These are phyloP conservation scores for Platycheirus rosarum DNA, from an alignment of 2,888 invertebrate genomes.

Conservation along the genomic window DNA sequence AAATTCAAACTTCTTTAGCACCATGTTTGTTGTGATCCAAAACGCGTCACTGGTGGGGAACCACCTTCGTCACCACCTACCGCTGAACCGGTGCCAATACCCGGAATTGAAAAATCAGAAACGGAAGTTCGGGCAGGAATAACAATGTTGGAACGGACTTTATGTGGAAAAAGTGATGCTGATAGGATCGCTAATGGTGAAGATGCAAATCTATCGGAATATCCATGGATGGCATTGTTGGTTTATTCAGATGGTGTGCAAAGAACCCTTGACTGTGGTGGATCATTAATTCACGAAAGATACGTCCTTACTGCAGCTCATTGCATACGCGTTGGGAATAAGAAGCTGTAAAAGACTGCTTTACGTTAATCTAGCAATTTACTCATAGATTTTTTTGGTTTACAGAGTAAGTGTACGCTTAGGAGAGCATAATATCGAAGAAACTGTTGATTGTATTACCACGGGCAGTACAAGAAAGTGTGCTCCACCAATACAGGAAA, in stretches of 20 bases:
- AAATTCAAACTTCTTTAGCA: conserved; percentile 23
- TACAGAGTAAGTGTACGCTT: conserved; percentile 78
- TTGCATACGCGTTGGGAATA: conserved; percentile 63
- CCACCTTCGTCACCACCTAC: not conserved
- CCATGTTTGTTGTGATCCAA: conserved; percentile 54
- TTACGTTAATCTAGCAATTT: not conserved
- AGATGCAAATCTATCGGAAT: conserved; percentile 85
- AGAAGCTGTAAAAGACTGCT: conserved; percentile 52
- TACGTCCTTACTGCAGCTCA: conserved; percentile 77
- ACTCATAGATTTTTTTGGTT: not conserved
- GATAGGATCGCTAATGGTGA: conserved; percentile 86
- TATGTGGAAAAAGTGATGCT: conserved; percentile 84
- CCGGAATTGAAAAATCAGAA: conserved; percentile 14
- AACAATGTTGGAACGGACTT: conserved; percentile 32
- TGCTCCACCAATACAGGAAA: conserved; percentile 81
- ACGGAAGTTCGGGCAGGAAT: conserved; percentile 39
- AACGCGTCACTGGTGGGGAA: conserved; percentile 15
- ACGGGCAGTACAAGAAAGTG: conserved; percentile 77
- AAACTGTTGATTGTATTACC: conserved; percentile 78
- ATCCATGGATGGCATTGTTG: conserved; percentile 89
- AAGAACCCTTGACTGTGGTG: conserved; percentile 77
- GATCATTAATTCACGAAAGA: conserved; percentile 73
- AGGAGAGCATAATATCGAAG: conserved; percentile 81
- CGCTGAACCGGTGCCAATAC: too few species aligned
- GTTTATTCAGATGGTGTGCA: conserved; percentile 82